Conservation (phyloP, 2,113 vertebrate genomes). For the Colaptes auratus region DNA sequence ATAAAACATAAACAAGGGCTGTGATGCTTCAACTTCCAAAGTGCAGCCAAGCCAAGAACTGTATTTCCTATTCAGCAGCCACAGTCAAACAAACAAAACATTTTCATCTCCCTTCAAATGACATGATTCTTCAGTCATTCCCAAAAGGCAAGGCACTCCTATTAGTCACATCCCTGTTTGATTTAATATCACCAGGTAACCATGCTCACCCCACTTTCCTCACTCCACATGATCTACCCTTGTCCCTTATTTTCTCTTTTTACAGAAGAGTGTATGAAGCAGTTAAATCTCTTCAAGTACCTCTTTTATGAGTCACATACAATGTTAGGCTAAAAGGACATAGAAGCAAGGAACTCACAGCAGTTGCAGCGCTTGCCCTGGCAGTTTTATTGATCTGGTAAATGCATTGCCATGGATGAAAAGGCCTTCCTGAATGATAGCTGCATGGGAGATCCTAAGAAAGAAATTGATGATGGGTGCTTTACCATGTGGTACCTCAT, state of each 20-base stretch:
- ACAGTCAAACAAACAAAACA: background rate
- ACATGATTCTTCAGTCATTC: background rate
- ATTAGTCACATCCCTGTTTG: background rate
- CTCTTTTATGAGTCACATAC: background rate
- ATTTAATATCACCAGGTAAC: background rate
- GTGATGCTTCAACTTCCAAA: background rate
- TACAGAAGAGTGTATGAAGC: background rate
- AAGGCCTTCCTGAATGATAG: background rate
- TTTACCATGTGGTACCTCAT: background rate
- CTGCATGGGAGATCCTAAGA: background rate
- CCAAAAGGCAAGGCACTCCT: background rate
- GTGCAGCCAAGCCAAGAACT: background rate
- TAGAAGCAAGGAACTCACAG: background rate
- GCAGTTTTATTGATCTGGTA: background rate
- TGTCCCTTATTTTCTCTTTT: background rate
- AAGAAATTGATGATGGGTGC: background rate
- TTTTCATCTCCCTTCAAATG: background rate
- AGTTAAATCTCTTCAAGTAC: background rate
- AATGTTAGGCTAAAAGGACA: background rate
- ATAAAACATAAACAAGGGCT: slow-evolving; percentile 28
- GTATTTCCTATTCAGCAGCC: background rate
- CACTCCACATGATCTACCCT: background rate
- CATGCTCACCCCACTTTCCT: background rate
- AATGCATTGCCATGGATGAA: background rate
- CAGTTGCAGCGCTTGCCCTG: background rate